Percentiles rank a stretch among this genome's conserved stretches.
These are phyloP conservation scores for Acanthopagrus latus DNA, from an alignment of 2,797 vertebrate species.

Conservation along the genomic window DNA sequence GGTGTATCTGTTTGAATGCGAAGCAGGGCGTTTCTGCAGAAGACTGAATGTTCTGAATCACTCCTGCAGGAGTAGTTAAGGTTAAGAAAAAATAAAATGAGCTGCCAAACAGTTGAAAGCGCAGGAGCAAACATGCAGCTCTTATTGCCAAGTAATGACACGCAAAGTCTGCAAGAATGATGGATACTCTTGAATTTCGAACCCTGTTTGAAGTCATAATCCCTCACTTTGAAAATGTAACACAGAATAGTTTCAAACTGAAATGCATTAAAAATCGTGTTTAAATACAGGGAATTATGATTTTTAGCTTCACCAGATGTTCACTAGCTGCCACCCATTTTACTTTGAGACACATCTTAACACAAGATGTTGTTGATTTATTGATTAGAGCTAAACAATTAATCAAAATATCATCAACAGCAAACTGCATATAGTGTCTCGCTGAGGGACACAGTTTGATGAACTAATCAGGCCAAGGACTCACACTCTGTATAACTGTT, in stretches of 20 bases:
- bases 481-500: slow-evolving; percentile 16
- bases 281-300: not conserved
- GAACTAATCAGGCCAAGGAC: slow-evolving; percentile 20
- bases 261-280: not conserved
- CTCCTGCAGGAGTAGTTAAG: slow-evolving; percentile 27
- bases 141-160: slow-evolving; percentile 10
- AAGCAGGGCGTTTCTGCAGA: slow-evolving; percentile 23
- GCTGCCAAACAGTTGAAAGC: slow-evolving; percentile 7
- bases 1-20: slow-evolving; percentile 33
- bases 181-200: not conserved
- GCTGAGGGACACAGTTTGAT: slow-evolving; percentile 27
- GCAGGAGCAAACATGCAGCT: slow-evolving; percentile 2
- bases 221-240: not conserved
- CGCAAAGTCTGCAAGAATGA: slow-evolving; percentile 11
- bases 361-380: not conserved
- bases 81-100: slow-evolving; percentile 4
- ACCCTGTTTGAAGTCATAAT: slow-evolving; percentile 1
- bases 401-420: no score
- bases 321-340: not conserved
- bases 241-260: slow-evolving; percentile 2
- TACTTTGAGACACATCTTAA: not conserved
- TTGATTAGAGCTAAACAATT: no score
- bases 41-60: slow-evolving; percentile 21
- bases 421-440: not conserved
- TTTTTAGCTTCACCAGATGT: not conserved